Percentiles rank a stretch among this genome's conserved stretches.
These are phyloP conservation scores for Stratiolaelaps scimitus DNA, from an alignment of 1,140 invertebrate species.

Conservation along the genomic window DNA sequence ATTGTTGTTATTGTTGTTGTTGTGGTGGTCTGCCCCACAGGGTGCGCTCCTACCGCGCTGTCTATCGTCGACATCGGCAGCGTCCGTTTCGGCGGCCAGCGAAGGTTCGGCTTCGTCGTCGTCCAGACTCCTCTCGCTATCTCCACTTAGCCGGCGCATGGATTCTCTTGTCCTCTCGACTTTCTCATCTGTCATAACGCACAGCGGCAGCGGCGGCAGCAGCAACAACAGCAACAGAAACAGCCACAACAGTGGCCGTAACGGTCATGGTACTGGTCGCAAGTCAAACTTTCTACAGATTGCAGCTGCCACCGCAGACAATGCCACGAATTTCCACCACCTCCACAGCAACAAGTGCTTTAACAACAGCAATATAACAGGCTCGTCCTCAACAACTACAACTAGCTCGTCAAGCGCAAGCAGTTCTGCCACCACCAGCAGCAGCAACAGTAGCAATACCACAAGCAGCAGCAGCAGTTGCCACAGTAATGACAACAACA, in stretches of 20 bases:
- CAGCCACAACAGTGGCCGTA: too few relatives aligned
- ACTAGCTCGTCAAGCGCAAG: background rate
- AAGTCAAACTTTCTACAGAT: too few relatives aligned
- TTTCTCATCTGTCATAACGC: slow-evolving; percentile 4
- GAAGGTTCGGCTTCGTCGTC: background rate
- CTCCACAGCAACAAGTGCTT: too few relatives aligned
- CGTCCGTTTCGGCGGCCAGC: background rate
- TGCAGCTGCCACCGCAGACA: too few relatives aligned
- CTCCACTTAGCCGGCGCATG: slow-evolving; percentile 13
- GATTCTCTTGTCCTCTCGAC: slow-evolving; percentile 5
- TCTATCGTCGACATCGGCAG: background rate
- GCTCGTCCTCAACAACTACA: slow-evolving; percentile 1
- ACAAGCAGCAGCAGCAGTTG: background rate
- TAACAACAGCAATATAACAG: too few relatives aligned
- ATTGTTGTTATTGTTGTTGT: background rate
- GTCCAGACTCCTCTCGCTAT: slow-evolving; percentile 4
- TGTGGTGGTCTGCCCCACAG: background rate
- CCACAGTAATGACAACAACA: background rate
- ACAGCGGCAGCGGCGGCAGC: too few relatives aligned
- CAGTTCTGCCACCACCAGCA: background rate
- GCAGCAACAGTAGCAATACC: background rate
- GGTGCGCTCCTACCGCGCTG: slow-evolving; percentile 7
- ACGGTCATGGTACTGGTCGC: too few relatives aligned
- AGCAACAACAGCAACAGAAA: too few relatives aligned
- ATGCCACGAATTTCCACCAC: too few relatives aligned